Conservation (phyloP, 1,140 invertebrate species). For the Aricia agestis region DNA sequence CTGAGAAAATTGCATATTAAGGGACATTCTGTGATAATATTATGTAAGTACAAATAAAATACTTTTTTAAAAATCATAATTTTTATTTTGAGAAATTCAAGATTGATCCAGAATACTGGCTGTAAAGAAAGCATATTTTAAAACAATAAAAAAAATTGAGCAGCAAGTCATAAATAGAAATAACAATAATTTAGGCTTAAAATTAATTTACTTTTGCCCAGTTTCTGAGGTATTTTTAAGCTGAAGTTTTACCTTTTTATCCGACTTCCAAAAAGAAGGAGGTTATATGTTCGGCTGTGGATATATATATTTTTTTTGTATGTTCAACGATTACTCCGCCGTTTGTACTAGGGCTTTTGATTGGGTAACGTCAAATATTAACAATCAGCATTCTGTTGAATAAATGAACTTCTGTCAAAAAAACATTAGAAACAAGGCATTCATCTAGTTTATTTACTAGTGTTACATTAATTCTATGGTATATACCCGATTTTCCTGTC, state of each 20-base stretch:
- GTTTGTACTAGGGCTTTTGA: too few species aligned
- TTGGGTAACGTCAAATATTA: too few species aligned
- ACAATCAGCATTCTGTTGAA: too few species aligned
- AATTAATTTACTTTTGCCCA: neutral
- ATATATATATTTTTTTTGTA: too few species aligned
- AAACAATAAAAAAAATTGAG: constrained; percentile 6
- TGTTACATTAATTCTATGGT: constrained; percentile 9
- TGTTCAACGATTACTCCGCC: too few species aligned
- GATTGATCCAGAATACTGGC: constrained; percentile 25
- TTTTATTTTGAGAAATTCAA: neutral
- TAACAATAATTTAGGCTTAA: constrained; percentile 15
- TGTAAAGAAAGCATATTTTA: constrained; percentile 27
- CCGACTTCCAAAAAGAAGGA: too few species aligned
- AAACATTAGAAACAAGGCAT: neutral
- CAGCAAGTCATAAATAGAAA: constrained; percentile 10
- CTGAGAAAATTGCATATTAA: neutral
- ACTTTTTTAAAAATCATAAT: neutral
- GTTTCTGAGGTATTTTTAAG: too few species aligned
- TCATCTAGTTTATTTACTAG: neutral
- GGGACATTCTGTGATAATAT: neutral
- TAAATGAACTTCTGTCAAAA: too few species aligned
- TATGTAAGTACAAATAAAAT: neutral
- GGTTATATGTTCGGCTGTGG: too few species aligned
- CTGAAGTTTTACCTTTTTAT: too few species aligned
- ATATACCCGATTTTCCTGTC: constrained; percentile 46